Conservation (phyloP, 2,797 vertebrate genomes). For the Syncerus caffer region DNA sequence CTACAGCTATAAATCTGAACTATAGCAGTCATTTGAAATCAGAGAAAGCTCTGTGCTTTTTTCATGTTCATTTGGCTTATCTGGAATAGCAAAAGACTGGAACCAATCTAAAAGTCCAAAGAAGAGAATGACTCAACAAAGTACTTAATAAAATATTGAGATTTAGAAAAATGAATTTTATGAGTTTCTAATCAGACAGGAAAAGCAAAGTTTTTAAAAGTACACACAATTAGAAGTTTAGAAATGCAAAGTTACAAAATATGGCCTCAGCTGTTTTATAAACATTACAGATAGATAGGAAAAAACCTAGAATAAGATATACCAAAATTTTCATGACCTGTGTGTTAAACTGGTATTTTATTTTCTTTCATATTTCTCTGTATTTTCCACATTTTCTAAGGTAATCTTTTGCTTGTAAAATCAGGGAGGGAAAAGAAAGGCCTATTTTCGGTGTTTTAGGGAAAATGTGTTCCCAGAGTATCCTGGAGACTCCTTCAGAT, state of each 20-base stretch:
- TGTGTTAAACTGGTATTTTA: background rate
- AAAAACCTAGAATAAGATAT: background rate
- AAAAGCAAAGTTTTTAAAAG: background rate
- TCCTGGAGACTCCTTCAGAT: background rate
- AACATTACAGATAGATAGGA: background rate
- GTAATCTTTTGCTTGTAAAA: background rate
- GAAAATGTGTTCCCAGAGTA: background rate
- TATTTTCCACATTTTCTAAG: background rate
- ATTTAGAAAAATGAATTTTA: background rate
- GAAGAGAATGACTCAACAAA: background rate
- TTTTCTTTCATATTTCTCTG: background rate
- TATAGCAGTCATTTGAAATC: background rate
- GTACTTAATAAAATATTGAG: background rate
- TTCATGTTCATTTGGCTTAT: background rate
- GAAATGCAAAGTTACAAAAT: background rate
- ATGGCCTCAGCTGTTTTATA: background rate
- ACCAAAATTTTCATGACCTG: background rate
- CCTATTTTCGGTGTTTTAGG: background rate
- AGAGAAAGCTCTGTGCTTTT: background rate
- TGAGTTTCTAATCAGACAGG: background rate
- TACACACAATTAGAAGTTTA: background rate
- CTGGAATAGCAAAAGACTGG: background rate
- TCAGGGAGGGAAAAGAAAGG: background rate
- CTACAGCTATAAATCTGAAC: background rate
- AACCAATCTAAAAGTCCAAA: background rate